Conservation (phyloP, 2,888 invertebrate species). For the Hyalella azteca region DNA sequence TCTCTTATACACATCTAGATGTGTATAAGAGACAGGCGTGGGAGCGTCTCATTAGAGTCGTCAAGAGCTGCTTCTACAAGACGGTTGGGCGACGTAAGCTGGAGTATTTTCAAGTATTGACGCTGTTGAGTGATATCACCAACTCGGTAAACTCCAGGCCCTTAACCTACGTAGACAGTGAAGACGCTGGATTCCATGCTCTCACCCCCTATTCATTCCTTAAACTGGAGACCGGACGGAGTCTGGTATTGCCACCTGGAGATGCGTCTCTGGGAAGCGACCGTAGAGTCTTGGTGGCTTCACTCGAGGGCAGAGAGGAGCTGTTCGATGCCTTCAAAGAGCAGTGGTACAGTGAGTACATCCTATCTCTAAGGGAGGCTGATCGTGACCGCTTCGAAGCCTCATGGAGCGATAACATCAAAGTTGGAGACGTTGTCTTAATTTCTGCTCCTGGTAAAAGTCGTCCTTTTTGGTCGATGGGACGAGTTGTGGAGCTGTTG, state of each 20-base stretch:
- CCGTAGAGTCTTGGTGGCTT: too few relatives aligned
- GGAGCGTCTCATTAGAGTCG: too few relatives aligned
- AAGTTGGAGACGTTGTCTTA: background rate
- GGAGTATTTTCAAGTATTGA: background rate
- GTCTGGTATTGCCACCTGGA: too few relatives aligned
- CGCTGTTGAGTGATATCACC: background rate
- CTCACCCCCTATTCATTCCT: conserved; percentile 10
- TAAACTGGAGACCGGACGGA: too few relatives aligned
- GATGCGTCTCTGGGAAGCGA: too few relatives aligned
- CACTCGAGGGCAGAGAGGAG: too few relatives aligned
- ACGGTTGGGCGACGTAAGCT: background rate
- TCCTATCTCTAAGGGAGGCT: background rate
- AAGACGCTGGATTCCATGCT: background rate
- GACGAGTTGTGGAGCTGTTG: background rate
- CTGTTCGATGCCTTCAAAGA: background rate
- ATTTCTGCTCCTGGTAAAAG: background rate
- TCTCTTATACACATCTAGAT: too few relatives aligned
- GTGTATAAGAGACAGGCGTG: too few relatives aligned
- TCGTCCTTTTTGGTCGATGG: background rate
- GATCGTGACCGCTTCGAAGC: background rate
- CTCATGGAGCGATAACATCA: background rate
- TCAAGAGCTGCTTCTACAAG: conserved; percentile 32
- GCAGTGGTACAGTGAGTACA: background rate
- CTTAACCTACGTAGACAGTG: background rate
- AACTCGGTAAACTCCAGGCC: conserved; percentile 26